Evolutionary conservation across 2,888 invertebrate species (phyloP).

Genomic region (Helleia helle): DNA sequence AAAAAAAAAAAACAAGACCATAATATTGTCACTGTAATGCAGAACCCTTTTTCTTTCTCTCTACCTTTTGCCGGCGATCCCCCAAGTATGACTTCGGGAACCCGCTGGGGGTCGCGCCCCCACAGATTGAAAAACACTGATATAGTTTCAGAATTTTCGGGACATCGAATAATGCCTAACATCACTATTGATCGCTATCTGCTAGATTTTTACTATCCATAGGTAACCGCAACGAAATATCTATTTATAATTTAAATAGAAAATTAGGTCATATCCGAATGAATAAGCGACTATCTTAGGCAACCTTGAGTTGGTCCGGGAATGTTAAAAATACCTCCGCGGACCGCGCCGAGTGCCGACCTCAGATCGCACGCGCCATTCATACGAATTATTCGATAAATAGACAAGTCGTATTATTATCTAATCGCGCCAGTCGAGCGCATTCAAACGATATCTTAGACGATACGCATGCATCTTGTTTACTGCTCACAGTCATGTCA

Average conservation of each 20-base stretch:
- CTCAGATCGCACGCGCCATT: conserved; percentile 31
- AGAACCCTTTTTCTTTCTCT: too few species aligned
- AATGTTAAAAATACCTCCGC: conserved; percentile 72
- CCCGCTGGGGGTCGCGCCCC: too few species aligned
- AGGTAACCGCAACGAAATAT: conserved; percentile 13
- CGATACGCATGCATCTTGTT: neutral
- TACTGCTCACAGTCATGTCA: too few species aligned
- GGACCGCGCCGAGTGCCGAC: conserved; percentile 37
- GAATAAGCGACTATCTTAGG: conserved; percentile 65
- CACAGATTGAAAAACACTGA: too few species aligned
- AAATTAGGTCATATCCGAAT: conserved; percentile 70
- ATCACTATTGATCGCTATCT: too few species aligned
- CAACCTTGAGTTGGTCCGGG: conserved; percentile 71
- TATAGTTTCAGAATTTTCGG: neutral
- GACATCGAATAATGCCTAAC: neutral
- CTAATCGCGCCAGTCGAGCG: conserved; percentile 19
- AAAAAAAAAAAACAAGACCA: too few species aligned
- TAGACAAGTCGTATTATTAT: conserved; percentile 24
- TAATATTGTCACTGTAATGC: too few species aligned
- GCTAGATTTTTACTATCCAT: too few species aligned
- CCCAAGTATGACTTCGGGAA: too few species aligned
- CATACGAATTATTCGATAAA: conserved; percentile 44
- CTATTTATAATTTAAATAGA: conserved; percentile 46
- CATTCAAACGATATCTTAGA: conserved; percentile 13
- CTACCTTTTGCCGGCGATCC: too few species aligned